Base-by-base conservation (phyloP, 2,797 vertebrate genomes). In the Tokudaia tokunoshimensis region DNA sequence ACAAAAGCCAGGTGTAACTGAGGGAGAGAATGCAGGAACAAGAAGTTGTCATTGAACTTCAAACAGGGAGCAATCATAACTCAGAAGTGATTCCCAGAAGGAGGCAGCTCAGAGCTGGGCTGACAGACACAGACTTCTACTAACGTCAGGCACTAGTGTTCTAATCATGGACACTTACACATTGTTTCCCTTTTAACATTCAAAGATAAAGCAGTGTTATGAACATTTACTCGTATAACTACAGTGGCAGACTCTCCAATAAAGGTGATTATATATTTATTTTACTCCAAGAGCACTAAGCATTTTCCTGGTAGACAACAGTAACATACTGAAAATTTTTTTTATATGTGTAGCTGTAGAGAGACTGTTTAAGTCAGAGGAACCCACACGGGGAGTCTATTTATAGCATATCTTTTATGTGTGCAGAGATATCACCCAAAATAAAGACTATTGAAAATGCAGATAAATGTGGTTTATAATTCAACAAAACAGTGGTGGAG, bases 381-480 rank as follows among this genome's bases (percentile, higher is more conserved):
- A 96, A 78, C 19, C 92, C 63, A 96, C 19, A 6, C 81, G 91
- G 59, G 85, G 94, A 74, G 85, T 76, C 91, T 96, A 47, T 97
- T 94, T 78, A 86, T 92, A 97, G 95, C 57, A 2, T 91, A 83
- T 52, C 59, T 82, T 80, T 63, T 92, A 15, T 37, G 57, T 94
- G 55, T 34, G 2, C 84, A 95, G 78, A 97, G 91, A 92, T 65
- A 95, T 95, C 91, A 94, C 81, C 37, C 91, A 96, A 92, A 97
- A 97, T 95, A 82, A 70, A 85, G 47, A 94, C 90, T 96, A 95
- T 92, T 82, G 88, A 95, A 97, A 97, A 75, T 14, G 37, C 52
- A 94, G 98, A 98, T 97, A 97, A 98, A 97, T 84, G 95, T 91
- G 94, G 96, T 96, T 96, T 94, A 88, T 96, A 97, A 97, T 95